Base-by-base conservation (phyloP, 2,888 invertebrate genomes). In the Abrostola tripartita region DNA sequence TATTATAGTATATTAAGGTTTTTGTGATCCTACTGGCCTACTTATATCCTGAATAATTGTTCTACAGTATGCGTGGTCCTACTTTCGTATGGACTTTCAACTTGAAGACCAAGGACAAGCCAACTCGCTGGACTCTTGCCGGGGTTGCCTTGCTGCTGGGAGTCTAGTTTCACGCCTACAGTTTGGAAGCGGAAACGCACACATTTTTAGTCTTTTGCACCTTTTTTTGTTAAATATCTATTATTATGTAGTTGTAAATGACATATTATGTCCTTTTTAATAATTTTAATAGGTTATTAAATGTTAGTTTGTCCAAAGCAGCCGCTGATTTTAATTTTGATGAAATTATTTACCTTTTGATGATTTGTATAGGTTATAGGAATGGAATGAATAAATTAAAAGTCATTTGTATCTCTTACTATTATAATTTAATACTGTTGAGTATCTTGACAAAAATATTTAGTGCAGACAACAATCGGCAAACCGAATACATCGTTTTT, bases 71-170 rank as follows among this genome's bases (percentile, higher is more conserved):
- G 87, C 96, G 99, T 59, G 99, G 99, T 0, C 97, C 97, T 0
- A 99, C 99, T 0, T 99, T 96, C 85, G 98, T 99, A 10, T 99
- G 99, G 99, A 98, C 98, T 0, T 99, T 99, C 88, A 98, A 98
- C 90, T 94, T 99, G 66, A 98, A 97, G 93, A 98, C 98, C 11
- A 97, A 96, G 85, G 98, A 98, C 81, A 98, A 97, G 78, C 96
- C 98, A 0, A 96, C 98, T 0, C 98, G 98, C 84, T 99, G 99
- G 99, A 97, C 98, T 7, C 94, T 99, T 51, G 99, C 98, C 5
- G 99, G 99, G 4, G 99, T 99, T 0, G 98, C 98, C 5, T 95
- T 99, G 49, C 92, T 99, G 54, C 95, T 99, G 53, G 98, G 98
- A 85, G 96, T 97, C 71, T 98, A 95, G 38, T 52, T 8, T 6